These are phyloP conservation scores for Spinibarbus caldwelli DNA, from an alignment of 2,797 vertebrate genomes.

Conservation along the genomic window DNA sequence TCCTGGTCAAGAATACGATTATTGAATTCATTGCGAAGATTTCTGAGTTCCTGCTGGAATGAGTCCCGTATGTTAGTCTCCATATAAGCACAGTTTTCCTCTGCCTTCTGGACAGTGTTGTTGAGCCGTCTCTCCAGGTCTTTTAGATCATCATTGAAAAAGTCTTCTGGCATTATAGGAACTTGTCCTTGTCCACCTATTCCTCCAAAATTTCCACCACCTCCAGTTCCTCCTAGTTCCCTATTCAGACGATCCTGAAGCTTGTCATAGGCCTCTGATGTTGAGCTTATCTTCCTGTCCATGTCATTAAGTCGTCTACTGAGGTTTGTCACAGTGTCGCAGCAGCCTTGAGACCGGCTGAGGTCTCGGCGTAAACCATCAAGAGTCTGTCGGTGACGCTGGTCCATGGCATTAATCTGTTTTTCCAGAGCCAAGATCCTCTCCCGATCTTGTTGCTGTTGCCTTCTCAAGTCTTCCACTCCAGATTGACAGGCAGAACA, in stretches of 20 bases:
- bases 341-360: slow-evolving; percentile 74
- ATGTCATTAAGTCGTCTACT: slow-evolving; percentile 74
- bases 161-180: slow-evolving; percentile 52
- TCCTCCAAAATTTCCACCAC: slow-evolving; percentile 38
- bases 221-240: slow-evolving; percentile 41
- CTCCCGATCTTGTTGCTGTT: slow-evolving; percentile 84
- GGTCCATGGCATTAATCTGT: slow-evolving; percentile 79
- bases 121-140: slow-evolving; percentile 80
- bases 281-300: slow-evolving; percentile 79
- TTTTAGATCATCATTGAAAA: slow-evolving; percentile 61
- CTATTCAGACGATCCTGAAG: slow-evolving; percentile 76
- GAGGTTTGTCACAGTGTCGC: slow-evolving; percentile 70
- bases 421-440: slow-evolving; percentile 86
- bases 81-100: slow-evolving; percentile 69
- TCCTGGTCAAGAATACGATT: slow-evolving; percentile 74
- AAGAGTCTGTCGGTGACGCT: slow-evolving; percentile 73
- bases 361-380: slow-evolving; percentile 74
- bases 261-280: slow-evolving; percentile 71
- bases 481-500: slow-evolving; percentile 85
- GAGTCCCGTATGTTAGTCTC: slow-evolving; percentile 75
- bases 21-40: slow-evolving; percentile 70
- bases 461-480: slow-evolving; percentile 82
- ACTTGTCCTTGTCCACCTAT: slow-evolving; percentile 8
- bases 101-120: slow-evolving; percentile 74
- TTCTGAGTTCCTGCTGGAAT: slow-evolving; percentile 69